Conservation (phyloP, 2,888 invertebrate genomes). For the Tubulanus polymorphus region DNA sequence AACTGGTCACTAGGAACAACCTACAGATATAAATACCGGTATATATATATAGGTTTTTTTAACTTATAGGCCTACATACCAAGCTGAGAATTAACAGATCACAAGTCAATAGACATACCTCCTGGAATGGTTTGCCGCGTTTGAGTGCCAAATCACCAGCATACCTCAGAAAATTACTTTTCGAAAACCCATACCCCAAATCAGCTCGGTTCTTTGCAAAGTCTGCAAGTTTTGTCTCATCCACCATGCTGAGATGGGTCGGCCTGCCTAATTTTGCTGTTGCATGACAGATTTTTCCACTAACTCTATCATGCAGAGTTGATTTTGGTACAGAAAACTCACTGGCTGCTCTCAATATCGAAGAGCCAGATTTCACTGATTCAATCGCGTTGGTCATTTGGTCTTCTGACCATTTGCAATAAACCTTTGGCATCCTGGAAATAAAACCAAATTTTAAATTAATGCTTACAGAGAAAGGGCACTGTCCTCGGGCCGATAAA, state of each 20-base stretch:
- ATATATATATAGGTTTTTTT: no score
- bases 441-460: no score
- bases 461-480: no score
- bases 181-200: background rate
- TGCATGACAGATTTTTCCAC: background rate
- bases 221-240: background rate
- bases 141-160: background rate
- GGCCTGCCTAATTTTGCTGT: background rate
- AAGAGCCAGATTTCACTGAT: background rate
- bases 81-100: no score
- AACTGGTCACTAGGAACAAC: no score
- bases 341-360: background rate
- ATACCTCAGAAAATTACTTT: background rate
- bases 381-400: background rate
- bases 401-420: no score
- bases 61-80: no score
- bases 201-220: slow-evolving; percentile 1
- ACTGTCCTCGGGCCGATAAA: no score
- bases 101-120: background rate
- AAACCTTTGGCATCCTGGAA: no score
- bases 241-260: background rate
- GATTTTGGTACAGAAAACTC: background rate
- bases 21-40: no score
- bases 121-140: background rate
- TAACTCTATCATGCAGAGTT: background rate